These are phyloP conservation scores for Scaptomyza hsui DNA, from an alignment of 1,140 invertebrate genomes.

Conservation along the genomic window DNA sequence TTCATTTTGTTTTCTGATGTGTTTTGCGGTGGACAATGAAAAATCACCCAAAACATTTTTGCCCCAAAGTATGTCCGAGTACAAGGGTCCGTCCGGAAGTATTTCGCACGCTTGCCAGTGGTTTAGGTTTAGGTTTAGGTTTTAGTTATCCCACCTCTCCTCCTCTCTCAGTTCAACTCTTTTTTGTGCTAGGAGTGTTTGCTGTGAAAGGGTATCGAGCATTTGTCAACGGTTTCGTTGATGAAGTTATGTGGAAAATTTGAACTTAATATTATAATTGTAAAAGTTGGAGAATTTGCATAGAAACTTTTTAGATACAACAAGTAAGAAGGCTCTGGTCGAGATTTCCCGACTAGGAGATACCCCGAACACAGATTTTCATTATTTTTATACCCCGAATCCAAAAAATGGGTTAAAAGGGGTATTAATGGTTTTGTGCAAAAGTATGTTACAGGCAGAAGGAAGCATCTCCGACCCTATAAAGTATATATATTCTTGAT, in stretches of 20 bases:
- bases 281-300: too few species aligned
- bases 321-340: too few species aligned
- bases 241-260: not conserved
- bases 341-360: too few species aligned
- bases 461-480: too few species aligned
- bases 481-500: too few species aligned
- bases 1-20: constrained; percentile 70
- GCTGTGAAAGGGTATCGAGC: constrained; percentile 15
- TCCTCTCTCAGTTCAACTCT: not conserved
- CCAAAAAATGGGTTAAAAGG: too few species aligned
- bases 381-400: too few species aligned
- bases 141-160: not conserved
- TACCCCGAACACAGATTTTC: too few species aligned
- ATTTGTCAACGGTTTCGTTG: constrained; percentile 9
- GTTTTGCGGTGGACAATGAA: constrained; percentile 76
- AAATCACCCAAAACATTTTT: constrained; percentile 71
- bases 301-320: too few species aligned
- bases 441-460: too few species aligned
- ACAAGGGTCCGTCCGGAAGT: constrained; percentile 51
- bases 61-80: constrained; percentile 22
- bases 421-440: too few species aligned
- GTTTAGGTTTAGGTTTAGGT: constrained; percentile 16
- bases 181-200: constrained; percentile 1
- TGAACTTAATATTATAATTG: too few species aligned
- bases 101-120: constrained; percentile 66